phyloP scores from a whole-genome alignment of 2,113 vertebrate genomes.

The Electrona antarctica region DNA sequence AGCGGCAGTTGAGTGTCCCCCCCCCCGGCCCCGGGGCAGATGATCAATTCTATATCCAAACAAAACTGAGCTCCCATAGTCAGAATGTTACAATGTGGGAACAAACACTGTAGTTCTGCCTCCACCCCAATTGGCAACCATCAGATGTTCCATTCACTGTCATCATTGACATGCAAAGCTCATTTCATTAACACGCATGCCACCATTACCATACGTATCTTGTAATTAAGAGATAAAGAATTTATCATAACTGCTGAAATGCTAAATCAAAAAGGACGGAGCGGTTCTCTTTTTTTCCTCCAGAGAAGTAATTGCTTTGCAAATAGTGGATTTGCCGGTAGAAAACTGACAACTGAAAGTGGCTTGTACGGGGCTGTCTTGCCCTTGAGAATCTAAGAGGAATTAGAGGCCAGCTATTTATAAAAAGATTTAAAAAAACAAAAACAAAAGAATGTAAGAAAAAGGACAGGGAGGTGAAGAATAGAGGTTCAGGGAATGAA shows the following conservation, averaged over 20 bases:
- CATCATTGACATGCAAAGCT: conserved; percentile 54
- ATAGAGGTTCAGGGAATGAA: neutral
- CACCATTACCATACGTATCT: conserved; percentile 55
- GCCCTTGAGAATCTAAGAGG: conserved; percentile 32
- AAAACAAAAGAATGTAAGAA: neutral
- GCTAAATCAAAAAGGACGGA: conserved; percentile 49
- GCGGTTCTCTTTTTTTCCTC: neutral
- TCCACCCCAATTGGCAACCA: neutral
- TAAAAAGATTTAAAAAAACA: conserved; percentile 11
- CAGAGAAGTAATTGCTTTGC: conserved; percentile 56
- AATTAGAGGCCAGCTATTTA: conserved; percentile 21
- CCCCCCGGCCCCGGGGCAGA: too few relatives aligned
- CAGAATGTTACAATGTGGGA: too few relatives aligned
- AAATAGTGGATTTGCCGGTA: conserved; percentile 44
- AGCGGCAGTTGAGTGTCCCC: too few relatives aligned
- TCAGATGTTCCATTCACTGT: neutral
- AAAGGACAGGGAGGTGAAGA: neutral
- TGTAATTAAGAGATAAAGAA: conserved; percentile 65
- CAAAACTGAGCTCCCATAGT: too few relatives aligned
- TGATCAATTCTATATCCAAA: too few relatives aligned
- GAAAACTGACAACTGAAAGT: conserved; percentile 31
- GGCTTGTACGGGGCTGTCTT: conserved; percentile 26
- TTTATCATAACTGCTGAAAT: conserved; percentile 55
- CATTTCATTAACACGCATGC: conserved; percentile 51
- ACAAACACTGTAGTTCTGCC: neutral